Base-by-base conservation (phyloP, 2,797 vertebrate species). In the Alectoris magna region DNA sequence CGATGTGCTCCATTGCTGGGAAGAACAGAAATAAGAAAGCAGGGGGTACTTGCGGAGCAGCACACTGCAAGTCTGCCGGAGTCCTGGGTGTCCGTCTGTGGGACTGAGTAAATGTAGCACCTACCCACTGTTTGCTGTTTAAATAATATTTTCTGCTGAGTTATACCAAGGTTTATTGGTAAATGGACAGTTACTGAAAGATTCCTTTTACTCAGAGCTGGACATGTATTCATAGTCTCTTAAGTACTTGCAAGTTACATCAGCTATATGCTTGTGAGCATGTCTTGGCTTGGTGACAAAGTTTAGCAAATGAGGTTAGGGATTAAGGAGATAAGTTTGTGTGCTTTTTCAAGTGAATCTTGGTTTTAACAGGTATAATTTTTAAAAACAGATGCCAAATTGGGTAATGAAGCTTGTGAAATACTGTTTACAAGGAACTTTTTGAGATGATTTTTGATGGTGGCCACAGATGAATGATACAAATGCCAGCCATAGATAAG, bases 171-270 rank as follows among this genome's bases (percentile, higher is more conserved):
- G 46, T 84, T 88, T 11, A 43, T 76, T 41, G 53, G 31, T 95
- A 73, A 79, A 71, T 86, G 60, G 26, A 39, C 67, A 60, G 19
- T 73, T 62, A n/a, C 39, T 71, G 84, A 66, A 94, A 70, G 48
- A 53, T 31, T 91, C 29, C 44, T 21, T 93, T 94, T 95, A 71
- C 86, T 91, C 69, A 76, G 81, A 90, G n/a, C 34, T 71, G 68
- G 87, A 59, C 38, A 14, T 38, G 46, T 81, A 63, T 87, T 95
- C 49, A 18, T 67, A 56, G 79, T 62, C 46, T 91, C 43, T 92
- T 76, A 84, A 81, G 79, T 87, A 72, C 73, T 78, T 94, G 79
- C 84, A 92, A 53, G 68, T 86, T 70, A 90, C 68, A 39, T 82
- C 75, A 43, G 69, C 49, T 87, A 7, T 75, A 88, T 88, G 41